Percentiles rank a stretch among this genome's conserved stretches.
Evolutionary conservation across 2,113 vertebrate genomes (phyloP).

Genomic region (Turnix velox): DNA sequence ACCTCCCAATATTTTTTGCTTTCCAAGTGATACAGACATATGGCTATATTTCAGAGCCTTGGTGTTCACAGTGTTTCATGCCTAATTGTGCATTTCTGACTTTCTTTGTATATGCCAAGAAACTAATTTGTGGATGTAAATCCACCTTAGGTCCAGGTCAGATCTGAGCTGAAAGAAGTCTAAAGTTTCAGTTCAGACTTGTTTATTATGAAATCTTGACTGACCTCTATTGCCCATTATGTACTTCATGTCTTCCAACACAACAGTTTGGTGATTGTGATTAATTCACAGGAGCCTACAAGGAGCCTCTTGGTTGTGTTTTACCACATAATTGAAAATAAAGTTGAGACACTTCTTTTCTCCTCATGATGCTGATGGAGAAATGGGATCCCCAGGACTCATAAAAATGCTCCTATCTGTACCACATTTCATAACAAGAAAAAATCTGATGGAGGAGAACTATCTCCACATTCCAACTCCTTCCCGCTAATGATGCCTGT

Average conservation of each 20-base stretch:
- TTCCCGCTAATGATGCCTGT: not conserved
- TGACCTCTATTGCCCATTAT: not conserved
- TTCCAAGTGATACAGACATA: not conserved
- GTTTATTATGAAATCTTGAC: constrained; percentile 14
- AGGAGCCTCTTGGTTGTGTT: not conserved
- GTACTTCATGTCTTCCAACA: not conserved
- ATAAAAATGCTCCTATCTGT: constrained; percentile 35
- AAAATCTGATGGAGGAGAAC: not conserved
- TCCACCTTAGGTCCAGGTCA: not conserved
- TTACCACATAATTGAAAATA: constrained; percentile 7
- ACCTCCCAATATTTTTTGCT: not conserved
- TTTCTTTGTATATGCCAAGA: not conserved
- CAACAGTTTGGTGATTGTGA: not conserved
- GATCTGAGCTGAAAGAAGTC: constrained; percentile 1
- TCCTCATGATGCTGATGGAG: not conserved
- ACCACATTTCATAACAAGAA: not conserved
- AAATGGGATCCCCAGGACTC: not conserved
- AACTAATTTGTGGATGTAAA: not conserved
- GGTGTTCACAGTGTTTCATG: not conserved
- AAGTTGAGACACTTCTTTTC: not conserved
- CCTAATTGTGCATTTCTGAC: not conserved
- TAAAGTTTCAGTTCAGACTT: constrained; percentile 8
- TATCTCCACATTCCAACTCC: not conserved
- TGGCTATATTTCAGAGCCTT: not conserved
- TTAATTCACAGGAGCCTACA: constrained; percentile 15